Evolutionary conservation across 2,113 vertebrate species (phyloP).

Genomic region (Misgurnus anguillicaudatus): DNA sequence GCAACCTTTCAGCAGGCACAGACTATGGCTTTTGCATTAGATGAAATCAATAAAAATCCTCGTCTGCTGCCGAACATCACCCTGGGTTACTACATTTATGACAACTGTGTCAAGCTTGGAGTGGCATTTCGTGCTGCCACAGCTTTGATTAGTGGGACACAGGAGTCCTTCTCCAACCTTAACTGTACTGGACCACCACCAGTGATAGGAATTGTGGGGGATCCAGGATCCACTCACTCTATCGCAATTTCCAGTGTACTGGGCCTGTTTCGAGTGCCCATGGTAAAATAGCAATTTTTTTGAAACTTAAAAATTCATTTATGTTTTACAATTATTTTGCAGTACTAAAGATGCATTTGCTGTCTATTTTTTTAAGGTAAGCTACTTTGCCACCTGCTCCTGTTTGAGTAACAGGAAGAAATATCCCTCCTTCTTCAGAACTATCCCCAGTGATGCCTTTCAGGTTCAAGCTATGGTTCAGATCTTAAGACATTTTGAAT

Average conservation of each 20-base stretch:
- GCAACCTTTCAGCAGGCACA: constrained; percentile 48
- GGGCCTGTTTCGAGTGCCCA: constrained; percentile 60
- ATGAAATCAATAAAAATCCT: constrained; percentile 57
- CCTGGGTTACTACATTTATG: constrained; percentile 49
- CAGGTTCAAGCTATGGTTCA: constrained; percentile 57
- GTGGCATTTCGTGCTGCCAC: constrained; percentile 56
- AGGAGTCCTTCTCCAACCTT: background rate
- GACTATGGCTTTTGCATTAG: constrained; percentile 59
- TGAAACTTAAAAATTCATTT: too few species aligned
- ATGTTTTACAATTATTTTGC: too few species aligned
- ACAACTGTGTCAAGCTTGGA: constrained; percentile 51
- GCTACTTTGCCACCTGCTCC: constrained; percentile 55
- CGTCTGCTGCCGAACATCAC: constrained; percentile 55
- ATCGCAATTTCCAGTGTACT: constrained; percentile 62
- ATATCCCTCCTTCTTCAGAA: constrained; percentile 60
- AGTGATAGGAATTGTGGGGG: constrained; percentile 49
- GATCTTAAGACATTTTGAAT: constrained; percentile 57
- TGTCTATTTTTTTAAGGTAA: constrained; percentile 49
- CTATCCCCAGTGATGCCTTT: constrained; percentile 62
- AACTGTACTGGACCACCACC: background rate
- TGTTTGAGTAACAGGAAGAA: constrained; percentile 46
- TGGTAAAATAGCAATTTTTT: constrained; percentile 44
- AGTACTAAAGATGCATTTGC: too few species aligned
- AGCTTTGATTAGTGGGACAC: constrained; percentile 44
- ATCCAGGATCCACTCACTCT: constrained; percentile 58